These are phyloP conservation scores for Balanococcus diminutus DNA, from an alignment of 2,888 invertebrate genomes.

Conservation along the genomic window DNA sequence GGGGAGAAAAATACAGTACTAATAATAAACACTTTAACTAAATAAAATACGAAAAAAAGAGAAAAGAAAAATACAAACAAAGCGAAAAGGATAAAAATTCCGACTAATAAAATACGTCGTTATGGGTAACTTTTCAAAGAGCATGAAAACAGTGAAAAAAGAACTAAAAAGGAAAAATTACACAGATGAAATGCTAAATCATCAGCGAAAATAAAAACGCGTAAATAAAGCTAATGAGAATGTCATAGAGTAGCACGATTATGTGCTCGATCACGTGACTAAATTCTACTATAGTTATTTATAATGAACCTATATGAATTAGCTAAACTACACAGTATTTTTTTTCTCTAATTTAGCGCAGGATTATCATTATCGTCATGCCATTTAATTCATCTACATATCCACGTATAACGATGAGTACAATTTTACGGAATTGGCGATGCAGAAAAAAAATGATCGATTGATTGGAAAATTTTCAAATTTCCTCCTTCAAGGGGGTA, in stretches of 20 bases:
- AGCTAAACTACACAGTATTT: slow-evolving; percentile 3
- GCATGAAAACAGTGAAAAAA: not conserved
- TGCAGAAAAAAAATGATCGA: not conserved
- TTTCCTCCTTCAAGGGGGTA: no score
- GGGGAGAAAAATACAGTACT: not conserved
- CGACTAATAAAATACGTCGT: slow-evolving; percentile 26
- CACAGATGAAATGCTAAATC: not conserved
- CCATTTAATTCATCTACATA: slow-evolving; percentile 14
- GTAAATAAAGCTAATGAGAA: slow-evolving; percentile 24
- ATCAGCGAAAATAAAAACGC: not conserved
- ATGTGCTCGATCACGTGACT: not conserved
- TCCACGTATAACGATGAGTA: not conserved
- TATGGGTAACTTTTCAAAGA: slow-evolving; percentile 11
- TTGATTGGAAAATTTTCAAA: not conserved
- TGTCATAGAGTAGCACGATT: not conserved
- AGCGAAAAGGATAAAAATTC: slow-evolving; percentile 17
- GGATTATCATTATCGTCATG: slow-evolving; percentile 16
- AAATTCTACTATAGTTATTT: slow-evolving; percentile 20
- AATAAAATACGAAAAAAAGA: not conserved
- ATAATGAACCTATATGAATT: no score
- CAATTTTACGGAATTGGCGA: not conserved
- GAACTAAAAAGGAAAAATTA: no score
- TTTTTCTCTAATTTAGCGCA: not conserved
- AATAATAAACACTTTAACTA: not conserved
- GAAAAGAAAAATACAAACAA: not conserved